Conservation (phyloP, 2,113 vertebrate genomes). For the Sceloporus tristichus region DNA sequence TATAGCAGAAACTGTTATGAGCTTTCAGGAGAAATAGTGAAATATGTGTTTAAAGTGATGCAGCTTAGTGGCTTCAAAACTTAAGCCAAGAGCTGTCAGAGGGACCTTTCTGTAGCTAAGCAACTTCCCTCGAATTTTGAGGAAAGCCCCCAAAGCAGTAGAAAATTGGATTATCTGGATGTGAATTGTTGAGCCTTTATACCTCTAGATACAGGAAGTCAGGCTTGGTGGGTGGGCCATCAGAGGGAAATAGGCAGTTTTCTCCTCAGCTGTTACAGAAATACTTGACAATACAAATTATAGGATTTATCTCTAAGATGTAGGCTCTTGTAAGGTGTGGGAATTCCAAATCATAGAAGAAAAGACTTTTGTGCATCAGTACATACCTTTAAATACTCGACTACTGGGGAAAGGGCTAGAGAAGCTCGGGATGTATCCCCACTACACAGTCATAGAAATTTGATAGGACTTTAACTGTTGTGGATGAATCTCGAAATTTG, state of each 20-base stretch:
- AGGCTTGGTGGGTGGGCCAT: not conserved
- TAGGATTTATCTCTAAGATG: not conserved
- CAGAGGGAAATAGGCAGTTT: not conserved
- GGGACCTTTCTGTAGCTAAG: not conserved
- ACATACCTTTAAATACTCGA: too few species aligned
- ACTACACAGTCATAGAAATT: too few species aligned
- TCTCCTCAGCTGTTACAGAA: not conserved
- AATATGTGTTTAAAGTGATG: slow-evolving; percentile 48
- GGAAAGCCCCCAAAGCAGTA: not conserved
- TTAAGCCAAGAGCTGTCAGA: not conserved
- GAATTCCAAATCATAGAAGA: not conserved
- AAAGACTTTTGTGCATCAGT: not conserved
- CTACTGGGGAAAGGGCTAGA: too few species aligned
- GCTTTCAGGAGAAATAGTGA: slow-evolving; percentile 51
- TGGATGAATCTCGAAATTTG: too few species aligned
- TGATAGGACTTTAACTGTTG: too few species aligned
- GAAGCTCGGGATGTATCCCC: too few species aligned
- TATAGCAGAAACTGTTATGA: slow-evolving; percentile 36
- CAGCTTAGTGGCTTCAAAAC: not conserved
- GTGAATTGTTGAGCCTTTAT: not conserved
- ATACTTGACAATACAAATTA: not conserved
- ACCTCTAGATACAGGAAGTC: not conserved
- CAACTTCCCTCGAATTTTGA: not conserved
- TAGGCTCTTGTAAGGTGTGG: not conserved
- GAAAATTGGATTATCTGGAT: not conserved